Conservation (phyloP, 37 sponge, comb jelly and placozoan species). For the Lycopodina hypogea region DNA sequence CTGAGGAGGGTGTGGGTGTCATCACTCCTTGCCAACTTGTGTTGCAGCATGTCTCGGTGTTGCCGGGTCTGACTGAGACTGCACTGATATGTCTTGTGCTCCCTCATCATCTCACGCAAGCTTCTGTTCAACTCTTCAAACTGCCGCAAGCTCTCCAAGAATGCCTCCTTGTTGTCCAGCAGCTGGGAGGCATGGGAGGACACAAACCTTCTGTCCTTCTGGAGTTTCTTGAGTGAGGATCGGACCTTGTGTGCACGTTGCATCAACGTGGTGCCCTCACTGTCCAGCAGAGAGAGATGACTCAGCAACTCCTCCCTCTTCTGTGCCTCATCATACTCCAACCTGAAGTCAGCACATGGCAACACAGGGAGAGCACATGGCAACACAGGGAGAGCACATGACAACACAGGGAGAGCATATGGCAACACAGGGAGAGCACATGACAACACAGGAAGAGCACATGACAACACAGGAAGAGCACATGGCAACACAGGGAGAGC, state of each 20-base stretch:
- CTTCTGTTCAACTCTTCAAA: slow-evolving; percentile 19
- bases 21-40: slow-evolving; percentile 42
- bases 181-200: slow-evolving; percentile 9
- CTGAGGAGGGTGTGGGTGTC: slow-evolving; percentile 15
- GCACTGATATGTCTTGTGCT: slow-evolving; percentile 1
- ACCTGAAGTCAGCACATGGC: neutral
- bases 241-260: slow-evolving; percentile 39
- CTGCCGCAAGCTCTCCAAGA: slow-evolving; percentile 13
- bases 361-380: no score
- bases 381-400: no score
- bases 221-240: slow-evolving; percentile 52
- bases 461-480: no score
- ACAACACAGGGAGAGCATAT: no score
- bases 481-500: no score
- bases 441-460: no score
- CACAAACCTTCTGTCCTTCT: slow-evolving; percentile 23
- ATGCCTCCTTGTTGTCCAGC: slow-evolving; percentile 7
- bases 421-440: no score
- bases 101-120: slow-evolving; percentile 11
- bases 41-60: slow-evolving; percentile 39
- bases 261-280: slow-evolving; percentile 43
- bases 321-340: no score
- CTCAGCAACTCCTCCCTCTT: slow-evolving; percentile 47
- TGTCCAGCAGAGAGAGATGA: slow-evolving; percentile 63
- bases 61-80: slow-evolving; percentile 4